phyloP scores from a whole-genome alignment of 2,113 vertebrate species.

The Alces alces region DNA sequence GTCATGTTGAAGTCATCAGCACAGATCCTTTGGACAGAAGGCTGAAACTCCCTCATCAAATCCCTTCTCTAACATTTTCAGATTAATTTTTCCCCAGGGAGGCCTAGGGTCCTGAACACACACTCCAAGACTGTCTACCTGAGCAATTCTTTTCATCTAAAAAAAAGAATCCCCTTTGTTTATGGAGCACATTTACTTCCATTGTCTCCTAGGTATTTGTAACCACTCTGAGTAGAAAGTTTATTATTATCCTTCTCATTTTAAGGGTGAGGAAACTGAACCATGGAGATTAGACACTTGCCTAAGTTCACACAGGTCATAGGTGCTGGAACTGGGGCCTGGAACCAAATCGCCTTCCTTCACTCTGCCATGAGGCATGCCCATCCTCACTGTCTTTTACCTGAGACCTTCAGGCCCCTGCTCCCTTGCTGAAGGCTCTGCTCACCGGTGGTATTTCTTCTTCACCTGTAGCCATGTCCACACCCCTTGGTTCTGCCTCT shows the following conservation, averaged over 20 bases:
- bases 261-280: neutral
- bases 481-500: neutral
- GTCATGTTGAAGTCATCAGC: neutral
- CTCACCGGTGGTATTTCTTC: neutral
- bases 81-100: neutral
- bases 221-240: neutral
- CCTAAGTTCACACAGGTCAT: neutral
- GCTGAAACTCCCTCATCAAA: neutral
- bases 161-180: neutral
- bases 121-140: neutral
- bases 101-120: neutral
- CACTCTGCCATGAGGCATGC: rapidly evolving
- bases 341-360: neutral
- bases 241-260: neutral
- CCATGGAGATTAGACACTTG: neutral
- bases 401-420: neutral
- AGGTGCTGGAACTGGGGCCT: neutral
- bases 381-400: rapidly evolving
- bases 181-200: neutral
- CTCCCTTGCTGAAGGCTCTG: neutral
- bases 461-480: neutral
- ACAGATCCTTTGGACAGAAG: neutral
- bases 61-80: neutral
- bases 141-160: neutral
- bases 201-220: neutral